Evolutionary conservation across 2,113 vertebrate genomes (phyloP).

Genomic region (Cygnus buccinator): DNA sequence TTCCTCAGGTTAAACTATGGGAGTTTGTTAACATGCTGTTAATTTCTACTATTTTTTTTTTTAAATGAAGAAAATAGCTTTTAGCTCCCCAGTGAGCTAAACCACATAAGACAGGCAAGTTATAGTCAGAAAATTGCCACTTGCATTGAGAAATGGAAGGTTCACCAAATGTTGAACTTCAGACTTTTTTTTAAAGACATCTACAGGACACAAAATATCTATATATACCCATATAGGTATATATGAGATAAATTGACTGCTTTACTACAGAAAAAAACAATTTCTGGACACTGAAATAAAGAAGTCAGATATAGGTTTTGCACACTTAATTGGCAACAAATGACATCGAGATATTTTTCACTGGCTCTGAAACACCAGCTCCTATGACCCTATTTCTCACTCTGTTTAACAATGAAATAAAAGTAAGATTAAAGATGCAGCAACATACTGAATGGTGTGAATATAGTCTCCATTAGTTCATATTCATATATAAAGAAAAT

Average conservation of each 20-base stretch:
- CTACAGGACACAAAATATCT: neutral
- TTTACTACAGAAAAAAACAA: neutral
- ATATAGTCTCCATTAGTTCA: neutral
- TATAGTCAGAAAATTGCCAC: neutral
- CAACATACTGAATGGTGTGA: neutral
- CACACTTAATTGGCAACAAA: neutral
- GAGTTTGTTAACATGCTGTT: neutral
- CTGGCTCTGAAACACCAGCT: neutral
- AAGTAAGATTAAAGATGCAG: neutral
- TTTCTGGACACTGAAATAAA: neutral
- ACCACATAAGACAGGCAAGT: neutral
- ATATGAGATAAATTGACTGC: neutral
- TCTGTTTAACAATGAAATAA: neutral
- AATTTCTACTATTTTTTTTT: neutral
- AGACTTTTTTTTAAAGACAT: neutral
- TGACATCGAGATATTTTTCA: neutral
- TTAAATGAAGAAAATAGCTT: neutral
- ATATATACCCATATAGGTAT: neutral
- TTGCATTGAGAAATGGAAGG: neutral
- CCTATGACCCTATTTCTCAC: neutral
- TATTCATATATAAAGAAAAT: neutral
- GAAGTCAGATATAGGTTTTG: neutral
- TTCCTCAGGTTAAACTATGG: neutral
- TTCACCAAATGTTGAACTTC: neutral
- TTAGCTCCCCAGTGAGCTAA: neutral